Evolutionary conservation across 92 coral and sea anemone genomes (phyloP), one percentile per base, ranked within the genome.

Genomic region (Zoanthus gigantus): DNA sequence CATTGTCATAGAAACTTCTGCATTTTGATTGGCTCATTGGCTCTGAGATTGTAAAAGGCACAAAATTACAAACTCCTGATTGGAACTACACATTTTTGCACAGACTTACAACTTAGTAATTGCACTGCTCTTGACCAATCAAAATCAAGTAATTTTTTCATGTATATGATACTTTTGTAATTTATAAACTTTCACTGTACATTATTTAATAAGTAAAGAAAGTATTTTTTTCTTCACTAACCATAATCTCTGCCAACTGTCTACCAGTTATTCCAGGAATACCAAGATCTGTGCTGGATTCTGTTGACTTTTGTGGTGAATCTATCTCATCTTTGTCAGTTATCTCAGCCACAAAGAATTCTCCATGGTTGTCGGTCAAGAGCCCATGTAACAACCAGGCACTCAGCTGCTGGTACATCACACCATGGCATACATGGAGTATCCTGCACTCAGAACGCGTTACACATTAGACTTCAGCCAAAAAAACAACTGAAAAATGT

Each of bases 381-480:
- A 95, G 74, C 10, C 99, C 99, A 84, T 95, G 94, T 6, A 97
- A 83, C 47, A 95, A 71, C 99, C 99, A 97, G 15, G 98, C 98
- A 91, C 98, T 97, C 44, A 97, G 93, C 75, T 97, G 99, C n/a
- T 97, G 93, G 88, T 93, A 97, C 94, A 97, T 89, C 44, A 97
- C 99, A 87, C 98, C 97, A 92, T 97, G 99, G 72, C 99, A 97
- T 74, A 95, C 95, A 91, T 86, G 91, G 61, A 97, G 89, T 75
- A 97, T 96, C 83, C 99, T 96, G 69, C 31, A 53, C 29, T 30
- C 37, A 74, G 71, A 16, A 50, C 61, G 14, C 42, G 13, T 5
- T 30, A 16, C 61, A 52, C 47, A 52, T 7, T 5, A 23, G 9
- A 48, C 74, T 23, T 69, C 32, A 69, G 74, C 2, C 45, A 1